phyloP scores from a whole-genome alignment of 1,140 invertebrate genomes.

The Cherax quadricarinatus region DNA sequence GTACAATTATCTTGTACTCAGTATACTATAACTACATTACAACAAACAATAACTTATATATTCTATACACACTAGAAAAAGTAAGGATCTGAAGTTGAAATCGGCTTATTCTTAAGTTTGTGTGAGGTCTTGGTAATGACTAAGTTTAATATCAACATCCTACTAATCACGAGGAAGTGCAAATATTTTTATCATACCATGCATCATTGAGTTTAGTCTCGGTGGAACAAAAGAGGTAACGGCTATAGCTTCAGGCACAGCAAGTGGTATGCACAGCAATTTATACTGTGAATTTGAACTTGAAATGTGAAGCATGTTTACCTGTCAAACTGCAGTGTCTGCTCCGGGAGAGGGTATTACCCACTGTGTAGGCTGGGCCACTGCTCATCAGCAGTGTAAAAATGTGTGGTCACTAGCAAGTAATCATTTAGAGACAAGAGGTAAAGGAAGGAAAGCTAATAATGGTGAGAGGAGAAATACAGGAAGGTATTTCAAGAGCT shows the following conservation, averaged over 20 bases:
- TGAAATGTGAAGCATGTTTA: neutral
- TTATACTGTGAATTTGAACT: too few relatives aligned
- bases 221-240: neutral
- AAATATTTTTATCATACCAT: neutral
- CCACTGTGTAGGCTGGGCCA: neutral
- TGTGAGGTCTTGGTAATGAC: neutral
- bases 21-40: too few relatives aligned
- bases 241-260: too few relatives aligned
- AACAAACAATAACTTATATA: too few relatives aligned
- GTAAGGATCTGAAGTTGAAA: too few relatives aligned
- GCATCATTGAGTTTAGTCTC: neutral
- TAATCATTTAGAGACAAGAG: neutral
- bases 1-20: too few relatives aligned
- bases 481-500: neutral
- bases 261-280: too few relatives aligned
- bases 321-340: neutral
- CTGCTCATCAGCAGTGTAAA: neutral
- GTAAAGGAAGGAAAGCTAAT: neutral
- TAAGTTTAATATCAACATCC: neutral
- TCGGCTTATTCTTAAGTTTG: neutral
- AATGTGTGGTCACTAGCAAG: neutral
- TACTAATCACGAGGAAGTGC: neutral
- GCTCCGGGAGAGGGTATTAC: neutral
- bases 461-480: too few relatives aligned
- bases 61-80: too few relatives aligned